Percentiles rank a stretch among this genome's conserved stretches.
phyloP scores from a whole-genome alignment of 2,888 invertebrate species.

The Fissipunctia ypsillon region DNA sequence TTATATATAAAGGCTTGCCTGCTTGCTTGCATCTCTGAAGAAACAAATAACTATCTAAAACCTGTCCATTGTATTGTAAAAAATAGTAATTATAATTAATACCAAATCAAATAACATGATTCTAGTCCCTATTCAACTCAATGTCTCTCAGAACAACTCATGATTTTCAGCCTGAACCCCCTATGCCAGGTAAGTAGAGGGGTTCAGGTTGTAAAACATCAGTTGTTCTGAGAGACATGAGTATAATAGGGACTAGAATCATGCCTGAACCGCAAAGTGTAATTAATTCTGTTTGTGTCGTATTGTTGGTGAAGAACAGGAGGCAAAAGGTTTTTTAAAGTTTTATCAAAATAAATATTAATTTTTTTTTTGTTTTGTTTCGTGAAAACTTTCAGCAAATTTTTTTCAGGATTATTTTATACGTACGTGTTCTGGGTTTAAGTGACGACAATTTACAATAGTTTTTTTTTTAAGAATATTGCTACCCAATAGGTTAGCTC shows the following conservation, averaged over 20 bases:
- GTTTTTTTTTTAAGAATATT: not conserved
- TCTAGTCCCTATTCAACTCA: no score
- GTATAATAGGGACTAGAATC: no score
- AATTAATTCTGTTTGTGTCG: not conserved
- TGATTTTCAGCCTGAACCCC: not conserved
- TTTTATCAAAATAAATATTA: not conserved
- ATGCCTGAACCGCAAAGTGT: not conserved
- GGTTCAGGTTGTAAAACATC: no score
- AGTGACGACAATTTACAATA: not conserved
- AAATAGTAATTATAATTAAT: not conserved
- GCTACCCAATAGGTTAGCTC: not conserved
- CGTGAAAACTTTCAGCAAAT: not conserved
- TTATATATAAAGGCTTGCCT: not conserved
- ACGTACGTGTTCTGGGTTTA: not conserved
- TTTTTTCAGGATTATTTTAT: not conserved
- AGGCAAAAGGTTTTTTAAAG: not conserved
- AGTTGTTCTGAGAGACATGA: no score
- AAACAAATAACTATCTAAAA: not conserved
- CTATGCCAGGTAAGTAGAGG: no score
- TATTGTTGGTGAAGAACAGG: not conserved
- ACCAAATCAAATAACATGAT: no score
- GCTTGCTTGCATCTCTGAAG: not conserved
- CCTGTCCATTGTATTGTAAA: not conserved
- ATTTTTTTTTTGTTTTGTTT: not conserved
- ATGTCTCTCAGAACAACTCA: no score